Evolutionary conservation across 2,113 vertebrate species (phyloP).

Genomic region (Chloropsis cyanopogon): DNA sequence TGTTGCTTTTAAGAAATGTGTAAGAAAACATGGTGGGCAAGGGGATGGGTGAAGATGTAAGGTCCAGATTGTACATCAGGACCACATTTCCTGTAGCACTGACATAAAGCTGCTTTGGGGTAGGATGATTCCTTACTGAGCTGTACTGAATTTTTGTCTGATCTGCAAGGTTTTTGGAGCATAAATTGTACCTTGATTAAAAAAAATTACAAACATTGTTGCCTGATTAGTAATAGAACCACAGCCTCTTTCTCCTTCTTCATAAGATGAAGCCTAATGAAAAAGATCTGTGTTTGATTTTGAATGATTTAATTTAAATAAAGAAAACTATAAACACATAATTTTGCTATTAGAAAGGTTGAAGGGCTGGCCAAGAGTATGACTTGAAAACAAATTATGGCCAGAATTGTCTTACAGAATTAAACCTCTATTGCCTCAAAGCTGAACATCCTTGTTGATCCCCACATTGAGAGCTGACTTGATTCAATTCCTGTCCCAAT

Average conservation of each 20-base stretch:
- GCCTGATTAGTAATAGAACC: not conserved
- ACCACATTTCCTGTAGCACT: not conserved
- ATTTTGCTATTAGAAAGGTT: not conserved
- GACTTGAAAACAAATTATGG: not conserved
- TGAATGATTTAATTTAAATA: not conserved
- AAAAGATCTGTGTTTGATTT: not conserved
- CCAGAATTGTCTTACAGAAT: not conserved
- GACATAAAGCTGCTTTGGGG: not conserved
- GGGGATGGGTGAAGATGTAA: not conserved
- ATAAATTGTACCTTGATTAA: not conserved
- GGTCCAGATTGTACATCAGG: not conserved
- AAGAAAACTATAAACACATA: not conserved
- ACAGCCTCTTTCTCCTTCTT: not conserved
- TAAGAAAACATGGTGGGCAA: not conserved
- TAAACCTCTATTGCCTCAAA: not conserved
- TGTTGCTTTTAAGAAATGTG: not conserved
- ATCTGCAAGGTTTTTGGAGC: not conserved
- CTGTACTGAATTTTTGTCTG: not conserved
- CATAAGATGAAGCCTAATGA: not conserved
- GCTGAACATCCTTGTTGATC: not conserved
- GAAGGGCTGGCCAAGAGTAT: not conserved
- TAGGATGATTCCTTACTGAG: not conserved
- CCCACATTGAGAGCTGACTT: not conserved
- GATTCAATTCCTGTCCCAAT: not conserved
- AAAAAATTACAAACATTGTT: not conserved